Evolutionary conservation across 2,888 invertebrate species (phyloP), one percentile per base, ranked within the genome.

Genomic region (Plutella xylostella): DNA sequence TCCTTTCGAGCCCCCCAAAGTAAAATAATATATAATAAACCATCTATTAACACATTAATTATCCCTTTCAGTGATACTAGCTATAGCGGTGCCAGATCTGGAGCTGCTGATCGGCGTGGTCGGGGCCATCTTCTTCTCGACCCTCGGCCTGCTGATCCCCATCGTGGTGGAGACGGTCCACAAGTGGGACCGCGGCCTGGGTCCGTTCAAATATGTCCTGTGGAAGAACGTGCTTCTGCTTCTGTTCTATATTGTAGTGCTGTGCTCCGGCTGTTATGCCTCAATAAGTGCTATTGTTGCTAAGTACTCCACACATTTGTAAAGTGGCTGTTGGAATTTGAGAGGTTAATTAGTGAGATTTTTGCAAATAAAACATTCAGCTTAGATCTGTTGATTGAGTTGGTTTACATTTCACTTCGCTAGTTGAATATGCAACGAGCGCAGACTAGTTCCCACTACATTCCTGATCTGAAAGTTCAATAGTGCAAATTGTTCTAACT

Each of bases 81-180:
- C 91, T 0, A 86, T 88, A 3, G 77, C 87, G 12, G 90, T 94
- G 19, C 92, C 92, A 2, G 85, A 91, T 53, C 71, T 94, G 49
- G 92, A 90, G 42, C 86, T 92, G 1, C 90, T 93, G 54, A 93
- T 94, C 53, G 89, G 92, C 15, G 72, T 94, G 42, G 91, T 94
- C 1, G 94, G 94, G 5, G 88, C 93, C 1, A 77, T 86, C 15
- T 86, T 86, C 48, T 85, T 87, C 55, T 88, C 88, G 6, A 80
- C 86, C n/a, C 70, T 87, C 51, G 92, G 93, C 3, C 78, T 91
- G 39, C 75, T 87, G 46, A 86, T 89, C 30, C 90, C 90, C 14
- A 87, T 89, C 3, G 68, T 89, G 12, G 80, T 90, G 7, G 89
- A 91, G 56, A 88, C 86, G 0, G 80, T 90, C 1, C 82, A 88